Conservation (phyloP, 2,797 vertebrate genomes). For the Euphonia xanthogaster region DNA sequence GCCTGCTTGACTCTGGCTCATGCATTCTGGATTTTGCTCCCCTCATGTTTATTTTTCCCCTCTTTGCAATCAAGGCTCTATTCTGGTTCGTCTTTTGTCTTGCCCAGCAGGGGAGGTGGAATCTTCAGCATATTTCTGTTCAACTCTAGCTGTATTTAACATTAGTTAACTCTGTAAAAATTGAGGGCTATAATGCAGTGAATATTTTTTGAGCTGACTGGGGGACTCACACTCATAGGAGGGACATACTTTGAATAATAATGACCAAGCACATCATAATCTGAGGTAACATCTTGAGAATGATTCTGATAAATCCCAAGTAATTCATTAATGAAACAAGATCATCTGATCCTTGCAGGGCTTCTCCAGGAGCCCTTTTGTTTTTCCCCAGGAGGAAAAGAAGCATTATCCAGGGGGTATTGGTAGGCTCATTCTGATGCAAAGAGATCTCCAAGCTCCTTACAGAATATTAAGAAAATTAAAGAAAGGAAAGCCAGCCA, state of each 20-base stretch:
- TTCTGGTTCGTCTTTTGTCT: not conserved
- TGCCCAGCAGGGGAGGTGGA: not conserved
- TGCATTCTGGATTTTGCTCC: not conserved
- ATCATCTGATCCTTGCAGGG: slow-evolving; percentile 30
- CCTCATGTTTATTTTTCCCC: not conserved
- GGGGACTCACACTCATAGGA: not conserved
- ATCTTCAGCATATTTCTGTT: not conserved
- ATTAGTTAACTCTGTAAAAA: slow-evolving; percentile 29
- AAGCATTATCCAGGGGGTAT: not conserved
- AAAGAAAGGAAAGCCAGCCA: slow-evolving; percentile 43
- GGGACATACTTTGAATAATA: slow-evolving; percentile 51
- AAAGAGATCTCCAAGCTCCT: slow-evolving; percentile 20
- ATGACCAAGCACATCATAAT: not conserved
- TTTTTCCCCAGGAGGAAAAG: slow-evolving; percentile 32
- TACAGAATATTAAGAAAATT: slow-evolving; percentile 47
- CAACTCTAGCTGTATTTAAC: not conserved
- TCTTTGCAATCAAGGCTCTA: not conserved
- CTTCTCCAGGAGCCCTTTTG: slow-evolving; percentile 33
- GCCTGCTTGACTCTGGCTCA: not conserved
- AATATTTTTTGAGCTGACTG: slow-evolving; percentile 8
- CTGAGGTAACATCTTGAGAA: slow-evolving; percentile 22
- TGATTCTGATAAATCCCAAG: slow-evolving; percentile 33
- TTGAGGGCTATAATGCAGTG: slow-evolving; percentile 12
- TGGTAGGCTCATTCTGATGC: slow-evolving; percentile 22
- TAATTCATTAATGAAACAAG: slow-evolving; percentile 41